Conservation (phyloP, 2,797 vertebrate genomes). For the Notolabrus celidotus region DNA sequence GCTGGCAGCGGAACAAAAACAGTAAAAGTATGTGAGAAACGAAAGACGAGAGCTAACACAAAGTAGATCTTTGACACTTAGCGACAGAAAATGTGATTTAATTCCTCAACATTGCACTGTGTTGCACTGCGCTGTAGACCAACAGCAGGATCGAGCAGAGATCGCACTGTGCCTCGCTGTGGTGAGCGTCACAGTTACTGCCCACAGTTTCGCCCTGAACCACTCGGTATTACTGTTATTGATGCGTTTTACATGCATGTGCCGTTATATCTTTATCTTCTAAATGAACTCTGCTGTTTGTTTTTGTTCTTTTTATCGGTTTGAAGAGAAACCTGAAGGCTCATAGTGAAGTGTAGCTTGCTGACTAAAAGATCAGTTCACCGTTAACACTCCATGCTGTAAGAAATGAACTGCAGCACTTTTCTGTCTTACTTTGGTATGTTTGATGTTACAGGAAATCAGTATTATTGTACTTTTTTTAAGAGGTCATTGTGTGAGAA, state of each 20-base stretch:
- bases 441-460: conserved; percentile 54
- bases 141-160: conserved; percentile 31
- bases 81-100: conserved; percentile 55
- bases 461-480: conserved; percentile 59
- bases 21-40: conserved; percentile 49
- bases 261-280: conserved; percentile 63
- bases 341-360: conserved; percentile 56
- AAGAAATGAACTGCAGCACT: conserved; percentile 39
- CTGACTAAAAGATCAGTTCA: conserved; percentile 46
- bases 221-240: conserved; percentile 58
- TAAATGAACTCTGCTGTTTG: conserved; percentile 54
- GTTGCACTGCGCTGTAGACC: conserved; percentile 71
- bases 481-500: conserved; percentile 23
- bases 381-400: conserved; percentile 50
- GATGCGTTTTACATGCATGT: conserved; percentile 74
- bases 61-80: conserved; percentile 46
- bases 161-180: conserved; percentile 54
- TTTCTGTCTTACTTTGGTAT: conserved; percentile 48
- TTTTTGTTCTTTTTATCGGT: conserved; percentile 32
- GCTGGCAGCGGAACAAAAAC: conserved; percentile 47
- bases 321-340: conserved; percentile 22
- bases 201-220: conserved; percentile 52
- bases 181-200: conserved; percentile 23
- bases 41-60: conserved; percentile 30
- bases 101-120: conserved; percentile 62